A percentile compares a stretch with the other conserved stretches of the same genome.
phyloP scores from a whole-genome alignment of 1,140 invertebrate genomes.

The Radopholus similis region DNA sequence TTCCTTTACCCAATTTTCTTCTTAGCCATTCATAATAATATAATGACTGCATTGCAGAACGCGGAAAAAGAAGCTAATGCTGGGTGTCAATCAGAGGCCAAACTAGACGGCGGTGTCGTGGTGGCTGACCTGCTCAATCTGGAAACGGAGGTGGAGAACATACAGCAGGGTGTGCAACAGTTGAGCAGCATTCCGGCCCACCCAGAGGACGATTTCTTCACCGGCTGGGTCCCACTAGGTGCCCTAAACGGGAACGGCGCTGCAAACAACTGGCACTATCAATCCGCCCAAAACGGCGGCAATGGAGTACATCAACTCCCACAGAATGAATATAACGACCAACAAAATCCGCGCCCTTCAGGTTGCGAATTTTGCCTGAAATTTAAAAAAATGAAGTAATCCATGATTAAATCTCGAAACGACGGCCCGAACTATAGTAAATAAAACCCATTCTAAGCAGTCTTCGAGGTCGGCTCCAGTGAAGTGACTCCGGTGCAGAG shows the following conservation, averaged over 20 bases:
- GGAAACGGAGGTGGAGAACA: conserved; percentile 81
- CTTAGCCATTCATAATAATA: conserved; percentile 7
- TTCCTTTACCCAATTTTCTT: not conserved
- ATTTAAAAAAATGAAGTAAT: not conserved
- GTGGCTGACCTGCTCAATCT: conserved; percentile 83
- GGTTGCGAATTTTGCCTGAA: not conserved
- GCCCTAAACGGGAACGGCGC: not conserved
- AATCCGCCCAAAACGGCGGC: conserved; percentile 8
- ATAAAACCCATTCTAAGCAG: not conserved
- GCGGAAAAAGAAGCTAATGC: conserved; percentile 13
- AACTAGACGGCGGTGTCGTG: conserved; percentile 49
- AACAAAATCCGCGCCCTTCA: not conserved
- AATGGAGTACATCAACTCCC: not conserved
- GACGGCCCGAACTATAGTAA: too few relatives aligned
- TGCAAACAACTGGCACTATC: not conserved
- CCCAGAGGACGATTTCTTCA: conserved; percentile 27
- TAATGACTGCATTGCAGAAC: conserved; percentile 14
- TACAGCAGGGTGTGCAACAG: conserved; percentile 68
- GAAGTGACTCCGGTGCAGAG: not conserved
- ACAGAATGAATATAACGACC: not conserved
- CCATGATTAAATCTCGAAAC: too few relatives aligned
- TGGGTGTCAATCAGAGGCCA: conserved; percentile 12
- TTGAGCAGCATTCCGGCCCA: conserved; percentile 52
- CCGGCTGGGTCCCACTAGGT: conserved; percentile 5
- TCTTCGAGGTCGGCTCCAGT: conserved; percentile 14